phyloP scores from a whole-genome alignment of 2,113 vertebrate species.

The Myiozetetes cayanensis region DNA sequence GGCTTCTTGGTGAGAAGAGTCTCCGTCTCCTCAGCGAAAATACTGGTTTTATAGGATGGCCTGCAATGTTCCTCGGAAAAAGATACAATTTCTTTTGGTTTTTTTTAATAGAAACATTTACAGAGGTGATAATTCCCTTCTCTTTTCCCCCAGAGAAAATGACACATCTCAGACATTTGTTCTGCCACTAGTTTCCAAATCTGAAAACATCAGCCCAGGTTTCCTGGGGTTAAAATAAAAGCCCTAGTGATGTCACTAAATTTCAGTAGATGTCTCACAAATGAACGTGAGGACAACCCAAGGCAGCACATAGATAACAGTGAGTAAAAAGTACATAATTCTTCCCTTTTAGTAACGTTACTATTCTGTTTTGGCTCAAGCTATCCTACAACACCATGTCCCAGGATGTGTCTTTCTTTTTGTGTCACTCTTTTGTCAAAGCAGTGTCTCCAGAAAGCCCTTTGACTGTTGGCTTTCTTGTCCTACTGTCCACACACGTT shows the following conservation, averaged over 20 bases:
- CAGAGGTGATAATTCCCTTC: background rate
- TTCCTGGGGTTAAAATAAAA: background rate
- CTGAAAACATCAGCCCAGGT: background rate
- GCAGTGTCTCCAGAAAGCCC: background rate
- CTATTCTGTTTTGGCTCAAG: background rate
- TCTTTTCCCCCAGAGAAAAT: background rate
- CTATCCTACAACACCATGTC: background rate
- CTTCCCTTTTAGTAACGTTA: background rate
- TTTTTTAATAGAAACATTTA: background rate
- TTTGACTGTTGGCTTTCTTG: background rate
- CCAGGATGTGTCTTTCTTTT: background rate
- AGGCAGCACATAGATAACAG: background rate
- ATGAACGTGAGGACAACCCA: background rate
- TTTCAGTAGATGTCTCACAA: background rate
- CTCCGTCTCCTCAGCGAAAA: background rate
- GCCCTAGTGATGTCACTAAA: background rate
- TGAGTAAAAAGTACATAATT: background rate
- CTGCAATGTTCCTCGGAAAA: background rate
- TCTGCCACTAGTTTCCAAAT: background rate
- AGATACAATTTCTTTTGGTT: background rate
- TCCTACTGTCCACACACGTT: background rate
- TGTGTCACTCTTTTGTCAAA: background rate
- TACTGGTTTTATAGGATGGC: background rate
- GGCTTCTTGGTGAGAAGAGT: background rate
- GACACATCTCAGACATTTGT: rapidly evolving